These are phyloP conservation scores for Branchinecta lindahli DNA, from an alignment of 1,140 invertebrate species.

Conservation along the genomic window DNA sequence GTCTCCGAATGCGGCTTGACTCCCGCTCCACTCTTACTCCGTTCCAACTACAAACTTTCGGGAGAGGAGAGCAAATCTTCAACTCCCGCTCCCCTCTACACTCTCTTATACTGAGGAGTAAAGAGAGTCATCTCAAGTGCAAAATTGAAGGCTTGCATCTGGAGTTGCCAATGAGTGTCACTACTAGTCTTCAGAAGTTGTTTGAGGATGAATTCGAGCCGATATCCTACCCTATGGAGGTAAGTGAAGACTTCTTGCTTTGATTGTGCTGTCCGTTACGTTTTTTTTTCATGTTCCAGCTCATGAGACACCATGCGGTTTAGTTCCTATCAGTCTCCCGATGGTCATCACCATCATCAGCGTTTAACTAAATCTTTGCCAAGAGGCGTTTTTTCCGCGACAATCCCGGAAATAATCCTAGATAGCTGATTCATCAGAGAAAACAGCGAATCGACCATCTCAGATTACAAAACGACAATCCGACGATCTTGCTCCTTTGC, in stretches of 20 bases:
- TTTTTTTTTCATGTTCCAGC: too few species aligned
- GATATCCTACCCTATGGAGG: not conserved
- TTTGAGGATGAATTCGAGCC: conserved; percentile 1
- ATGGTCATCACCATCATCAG: too few species aligned
- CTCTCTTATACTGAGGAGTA: not conserved
- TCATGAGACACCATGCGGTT: too few species aligned
- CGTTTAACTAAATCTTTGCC: too few species aligned
- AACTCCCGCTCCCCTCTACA: not conserved
- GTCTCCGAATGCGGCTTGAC: not conserved
- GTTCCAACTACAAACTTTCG: not conserved
- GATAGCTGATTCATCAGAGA: too few species aligned
- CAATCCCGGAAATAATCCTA: too few species aligned
- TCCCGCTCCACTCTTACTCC: not conserved
- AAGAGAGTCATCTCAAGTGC: not conserved
- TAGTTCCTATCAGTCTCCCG: too few species aligned
- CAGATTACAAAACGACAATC: too few species aligned
- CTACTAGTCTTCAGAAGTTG: not conserved
- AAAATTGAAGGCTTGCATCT: not conserved
- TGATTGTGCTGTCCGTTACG: not conserved
- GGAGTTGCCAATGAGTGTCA: not conserved
- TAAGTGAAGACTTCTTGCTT: not conserved
- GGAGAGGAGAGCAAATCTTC: not conserved
- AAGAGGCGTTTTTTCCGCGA: too few species aligned
- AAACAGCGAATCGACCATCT: too few species aligned
- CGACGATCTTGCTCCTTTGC: too few species aligned